Conservation (phyloP, 2,888 invertebrate species). For the Xanthia icteritia region DNA sequence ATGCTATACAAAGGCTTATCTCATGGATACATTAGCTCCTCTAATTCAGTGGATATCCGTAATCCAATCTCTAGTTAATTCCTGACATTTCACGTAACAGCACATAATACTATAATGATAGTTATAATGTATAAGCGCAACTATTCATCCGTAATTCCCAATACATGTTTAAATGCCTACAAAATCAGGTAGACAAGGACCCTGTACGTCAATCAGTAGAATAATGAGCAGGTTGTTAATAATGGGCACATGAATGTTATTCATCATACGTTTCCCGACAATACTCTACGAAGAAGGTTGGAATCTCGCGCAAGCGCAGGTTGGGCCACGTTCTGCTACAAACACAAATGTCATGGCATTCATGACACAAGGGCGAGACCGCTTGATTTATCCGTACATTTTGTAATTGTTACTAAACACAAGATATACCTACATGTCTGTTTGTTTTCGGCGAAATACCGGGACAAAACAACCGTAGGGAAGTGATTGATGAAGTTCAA, state of each 20-base stretch:
- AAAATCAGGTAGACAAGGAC: constrained; percentile 15
- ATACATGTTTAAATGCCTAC: background rate
- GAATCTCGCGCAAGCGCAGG: constrained; percentile 65
- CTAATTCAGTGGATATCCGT: constrained; percentile 33
- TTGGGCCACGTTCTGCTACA: constrained; percentile 69
- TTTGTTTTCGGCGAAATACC: background rate
- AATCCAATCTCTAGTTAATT: constrained; percentile 20
- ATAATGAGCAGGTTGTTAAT: background rate
- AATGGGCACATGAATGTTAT: constrained; percentile 43
- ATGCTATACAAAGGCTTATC: constrained; percentile 38
- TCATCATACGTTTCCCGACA: constrained; percentile 79
- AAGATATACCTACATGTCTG: constrained; percentile 1
- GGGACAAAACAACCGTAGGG: background rate
- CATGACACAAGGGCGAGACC: constrained; percentile 78
- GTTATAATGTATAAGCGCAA: constrained; percentile 14
- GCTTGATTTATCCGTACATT: constrained; percentile 65
- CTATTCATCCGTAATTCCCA: constrained; percentile 5
- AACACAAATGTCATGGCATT: constrained; percentile 83
- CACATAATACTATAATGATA: constrained; percentile 30
- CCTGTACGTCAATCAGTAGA: background rate
- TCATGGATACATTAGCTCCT: constrained; percentile 21
- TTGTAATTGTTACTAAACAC: constrained; percentile 53
- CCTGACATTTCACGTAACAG: constrained; percentile 45
- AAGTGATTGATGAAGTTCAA: constrained; percentile 33
- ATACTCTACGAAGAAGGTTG: constrained; percentile 73